Base-by-base conservation (phyloP, 2,113 vertebrate genomes). In the Campylorhamphus procurvoides region DNA sequence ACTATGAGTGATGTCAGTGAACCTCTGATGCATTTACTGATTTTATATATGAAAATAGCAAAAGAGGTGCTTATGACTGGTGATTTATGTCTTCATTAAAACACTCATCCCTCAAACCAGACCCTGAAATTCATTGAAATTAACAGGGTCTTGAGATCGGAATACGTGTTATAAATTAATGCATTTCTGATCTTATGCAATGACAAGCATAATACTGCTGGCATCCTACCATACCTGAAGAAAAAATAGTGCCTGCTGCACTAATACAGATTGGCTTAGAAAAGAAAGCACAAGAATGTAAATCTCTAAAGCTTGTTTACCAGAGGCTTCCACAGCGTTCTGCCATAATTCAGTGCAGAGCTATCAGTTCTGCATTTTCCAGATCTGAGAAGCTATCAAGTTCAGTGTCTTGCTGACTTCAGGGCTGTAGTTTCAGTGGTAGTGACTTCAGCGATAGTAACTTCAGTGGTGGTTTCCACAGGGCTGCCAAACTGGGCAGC, bases 31-130 rank as follows among this genome's bases (percentile, higher is more conserved):
- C 22, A 85, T 58, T 37, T 35, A 50, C 69, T 42, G 27, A 90
- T 73, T 86, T 84, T 83, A 60, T 39, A 49, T 20, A 55, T 15
- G 78, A 91, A 93, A 79, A 87, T 29, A 15, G 74, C 46, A 95
- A 96, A 87, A 90, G 59, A 96, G 18, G 33, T 85, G 33, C 52
- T 84, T 91, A 39, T 40, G 50, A 56, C 49, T 85, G 22, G 50
- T 96, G 79, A 97, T 93, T 96, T 94, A 86, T 63, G 47, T 73
- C 66, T 94, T 97, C 84, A 92, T 93, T 94, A 95, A 96, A 96
- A 83, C 59, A 64, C 46, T 56, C 69, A 81, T 80, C 88, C 69
- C 95, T 95, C 96, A 92, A 95, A 90, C 4, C 37, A 91, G 68
- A 90, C 59, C 64, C 55, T 96, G 85, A 67, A 87, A 89, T 91